A percentile compares a stretch with the other conserved stretches of the same genome.
Conservation (phyloP, 35 echinoderm and acorn worm genomes). For the Eucidaris tribuloides region DNA sequence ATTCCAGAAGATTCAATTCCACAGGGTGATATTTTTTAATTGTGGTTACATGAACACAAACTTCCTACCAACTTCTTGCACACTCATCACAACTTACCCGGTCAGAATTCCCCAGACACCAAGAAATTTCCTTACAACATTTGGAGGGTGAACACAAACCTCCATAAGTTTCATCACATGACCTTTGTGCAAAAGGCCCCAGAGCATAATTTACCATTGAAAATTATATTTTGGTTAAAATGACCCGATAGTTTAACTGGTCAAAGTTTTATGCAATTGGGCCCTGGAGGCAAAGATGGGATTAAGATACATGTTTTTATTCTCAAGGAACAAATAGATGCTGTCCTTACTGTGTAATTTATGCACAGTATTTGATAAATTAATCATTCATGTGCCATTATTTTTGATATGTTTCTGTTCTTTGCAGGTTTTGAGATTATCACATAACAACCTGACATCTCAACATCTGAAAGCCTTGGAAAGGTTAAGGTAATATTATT, state of each 20-base stretch:
- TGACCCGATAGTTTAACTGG: not conserved
- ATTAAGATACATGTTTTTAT: not conserved
- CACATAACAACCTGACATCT: constrained; percentile 23
- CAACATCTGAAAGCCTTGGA: constrained; percentile 38
- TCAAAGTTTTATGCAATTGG: not conserved
- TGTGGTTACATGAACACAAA: not conserved
- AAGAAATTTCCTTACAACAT: too few relatives aligned
- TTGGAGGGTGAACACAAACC: too few relatives aligned
- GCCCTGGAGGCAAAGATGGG: not conserved
- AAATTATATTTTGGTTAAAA: not conserved
- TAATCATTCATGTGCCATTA: not conserved
- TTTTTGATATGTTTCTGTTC: not conserved
- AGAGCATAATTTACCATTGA: not conserved
- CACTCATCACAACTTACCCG: too few relatives aligned
- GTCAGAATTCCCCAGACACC: too few relatives aligned
- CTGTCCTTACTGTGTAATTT: not conserved
- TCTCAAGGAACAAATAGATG: not conserved
- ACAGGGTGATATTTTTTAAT: not conserved
- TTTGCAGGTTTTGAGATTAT: constrained; percentile 35
- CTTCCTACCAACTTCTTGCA: not conserved
- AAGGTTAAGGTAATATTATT: constrained; percentile 45
- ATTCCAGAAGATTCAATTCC: not conserved
- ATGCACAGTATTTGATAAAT: not conserved
- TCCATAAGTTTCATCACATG: too few relatives aligned
- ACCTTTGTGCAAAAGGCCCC: too few relatives aligned